These are phyloP conservation scores for Camelus bactrianus DNA, from an alignment of 2,113 vertebrate species.

Conservation along the genomic window DNA sequence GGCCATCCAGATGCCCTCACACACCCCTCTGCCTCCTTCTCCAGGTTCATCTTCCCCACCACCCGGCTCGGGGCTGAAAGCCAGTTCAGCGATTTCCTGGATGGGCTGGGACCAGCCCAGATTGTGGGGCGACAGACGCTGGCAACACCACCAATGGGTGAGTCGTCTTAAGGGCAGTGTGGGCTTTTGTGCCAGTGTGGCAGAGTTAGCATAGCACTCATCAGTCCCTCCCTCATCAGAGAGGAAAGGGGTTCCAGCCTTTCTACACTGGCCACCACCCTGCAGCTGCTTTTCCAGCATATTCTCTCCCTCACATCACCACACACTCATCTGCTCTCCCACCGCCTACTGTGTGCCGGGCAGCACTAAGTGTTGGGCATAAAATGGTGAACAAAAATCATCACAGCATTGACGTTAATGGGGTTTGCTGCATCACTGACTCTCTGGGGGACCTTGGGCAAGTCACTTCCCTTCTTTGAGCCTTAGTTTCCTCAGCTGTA, in stretches of 20 bases:
- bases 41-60: conserved; percentile 97
- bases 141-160: conserved; percentile 98
- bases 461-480: neutral
- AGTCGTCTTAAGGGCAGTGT: conserved; percentile 71
- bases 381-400: neutral
- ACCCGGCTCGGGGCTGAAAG: conserved; percentile 96
- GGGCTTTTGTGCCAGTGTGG: neutral
- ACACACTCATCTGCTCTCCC: neutral
- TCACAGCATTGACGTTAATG: neutral
- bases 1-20: neutral
- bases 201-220: neutral
- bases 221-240: neutral
- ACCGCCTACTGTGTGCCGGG: neutral
- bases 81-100: conserved; percentile 99
- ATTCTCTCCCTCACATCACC: neutral
- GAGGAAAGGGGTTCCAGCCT: neutral
- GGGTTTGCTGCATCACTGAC: neutral
- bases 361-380: neutral
- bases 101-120: conserved; percentile 97
- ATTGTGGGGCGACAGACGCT: conserved; percentile 97
- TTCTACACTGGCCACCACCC: neutral
- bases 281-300: neutral
- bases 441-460: neutral
- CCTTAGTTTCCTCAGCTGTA: neutral
- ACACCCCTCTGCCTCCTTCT: neutral